Evolutionary conservation across 2,797 vertebrate genomes (phyloP), one percentile per base, ranked within the genome.

Genomic region (Bradypus variegatus): DNA sequence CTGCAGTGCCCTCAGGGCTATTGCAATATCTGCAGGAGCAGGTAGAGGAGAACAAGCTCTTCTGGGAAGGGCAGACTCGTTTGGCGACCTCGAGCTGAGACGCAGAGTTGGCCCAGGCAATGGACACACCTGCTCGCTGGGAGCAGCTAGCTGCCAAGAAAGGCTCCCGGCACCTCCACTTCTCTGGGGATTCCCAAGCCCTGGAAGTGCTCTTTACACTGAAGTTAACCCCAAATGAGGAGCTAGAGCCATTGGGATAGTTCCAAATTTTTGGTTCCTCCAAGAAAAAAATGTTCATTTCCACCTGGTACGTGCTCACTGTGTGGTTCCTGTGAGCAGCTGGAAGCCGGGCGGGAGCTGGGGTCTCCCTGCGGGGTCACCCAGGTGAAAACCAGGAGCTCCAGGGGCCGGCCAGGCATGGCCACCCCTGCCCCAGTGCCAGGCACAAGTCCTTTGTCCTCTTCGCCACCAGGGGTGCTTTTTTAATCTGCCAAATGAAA

Each of bases 381-480:
- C 41, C 41, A 41, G 41, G 41, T 3, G 3, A 14, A 53, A 15
- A 53, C 53, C 21, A 11, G 45, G 25, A 29, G 29, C 3, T 19
- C 55, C 41, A 16, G 33, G 62, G 0, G 38, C 65, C 58, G 12
- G 25, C 41, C 6, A 15, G 62, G 36, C 27, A 0, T 0, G 0
- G 21, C 72, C 48, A 38, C 14, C 2, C 0, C 12, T 0, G 0
- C 48, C 11, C 1, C 1, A 3, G 69, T 1, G 23, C 27, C 12
- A 0, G 8, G 72, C 18, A 1, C 29, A 1, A 15, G 27, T 0
- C 31, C 23, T 21, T 36, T 14, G 11, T n/a, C 31, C 50, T 4
- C 36, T 0, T 33, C 7, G 6, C 13, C 1, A 69, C 11, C 23
- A 2, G 1, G 23, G 8, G 72, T 13, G 0, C 29, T 13, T 45